Evolutionary conservation across 2,113 vertebrate genomes (phyloP), one percentile per base, ranked within the genome.

Genomic region (Calypte anna): DNA sequence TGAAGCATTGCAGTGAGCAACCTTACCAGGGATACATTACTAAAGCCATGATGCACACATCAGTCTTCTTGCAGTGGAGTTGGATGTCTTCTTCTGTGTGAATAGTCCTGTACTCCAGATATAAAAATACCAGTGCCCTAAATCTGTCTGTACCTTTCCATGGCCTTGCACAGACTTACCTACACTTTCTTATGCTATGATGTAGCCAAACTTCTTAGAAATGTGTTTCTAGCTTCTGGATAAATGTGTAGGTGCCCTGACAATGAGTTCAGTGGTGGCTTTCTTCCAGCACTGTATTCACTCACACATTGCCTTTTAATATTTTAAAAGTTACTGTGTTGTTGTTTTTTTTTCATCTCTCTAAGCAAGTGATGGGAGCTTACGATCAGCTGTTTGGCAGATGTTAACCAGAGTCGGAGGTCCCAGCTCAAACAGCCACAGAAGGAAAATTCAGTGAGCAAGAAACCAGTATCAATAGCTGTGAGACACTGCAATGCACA

Each of bases 401-500:
- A 91, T 86, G 82, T 92, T 94, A 96, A 94, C 64, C 73, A 88
- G 79, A 94, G 94, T 74, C 87, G 80, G 93, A 91, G 4, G 2
- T 92, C 75, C 55, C 68, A 72, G 31, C 62, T 83, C 40, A 70
- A 92, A 84, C 51, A 90, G 74, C 63, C 73, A 67, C 55, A 94
- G 91, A 91, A 87, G 78, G 75, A 95, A 95, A 95, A 84, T 70
- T 88, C 86, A 79, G 14, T 50, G 93, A 87, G 86, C 58, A 83
- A 86, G 85, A 95, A 94, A 90, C 95, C 91, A 93, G 90, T 96
- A 82, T 14, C 78, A 77, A 86, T 77, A 93, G 78, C 82, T 91
- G 53, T 94, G 82, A 94, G 86, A 86, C 36, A 70, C 70, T 88
- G 62, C 53, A 69, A 86, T 86, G 83, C 72, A 61, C 38, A 90